Conservation (phyloP, 1,140 invertebrate species). For the Heliothis virescens region DNA sequence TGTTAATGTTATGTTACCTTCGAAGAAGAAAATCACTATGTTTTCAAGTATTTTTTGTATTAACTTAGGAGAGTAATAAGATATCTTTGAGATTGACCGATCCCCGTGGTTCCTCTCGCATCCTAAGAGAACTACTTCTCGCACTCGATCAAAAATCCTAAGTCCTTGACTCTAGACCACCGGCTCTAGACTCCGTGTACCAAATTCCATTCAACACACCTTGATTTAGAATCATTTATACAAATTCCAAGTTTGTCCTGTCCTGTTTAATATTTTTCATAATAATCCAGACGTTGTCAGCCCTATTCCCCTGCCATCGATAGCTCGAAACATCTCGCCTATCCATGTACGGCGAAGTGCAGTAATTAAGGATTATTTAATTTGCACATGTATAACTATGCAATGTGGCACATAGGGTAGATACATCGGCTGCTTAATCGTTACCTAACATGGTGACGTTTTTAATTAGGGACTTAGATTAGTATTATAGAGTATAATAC, state of each 20-base stretch:
- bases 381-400: neutral
- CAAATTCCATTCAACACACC: too few species aligned
- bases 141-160: too few species aligned
- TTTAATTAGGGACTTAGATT: neutral
- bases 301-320: slow-evolving; percentile 5
- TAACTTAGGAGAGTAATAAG: too few species aligned
- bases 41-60: neutral
- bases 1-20: neutral
- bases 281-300: neutral
- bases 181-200: too few species aligned
- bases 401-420: neutral
- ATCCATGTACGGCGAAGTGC: neutral
- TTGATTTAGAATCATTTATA: too few species aligned
- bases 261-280: neutral
- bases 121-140: too few species aligned
- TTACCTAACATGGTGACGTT: neutral
- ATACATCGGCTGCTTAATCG: neutral
- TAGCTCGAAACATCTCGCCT: slow-evolving; percentile 31
- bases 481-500: too few species aligned
- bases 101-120: too few species aligned
- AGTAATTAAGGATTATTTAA: slow-evolving; percentile 33
- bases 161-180: too few species aligned
- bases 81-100: too few species aligned
- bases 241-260: too few species aligned
- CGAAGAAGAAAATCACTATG: neutral